Percentiles rank a stretch among this genome's conserved stretches.
Conservation (phyloP, 2,888 invertebrate species). For the Loripinus fragilis region DNA sequence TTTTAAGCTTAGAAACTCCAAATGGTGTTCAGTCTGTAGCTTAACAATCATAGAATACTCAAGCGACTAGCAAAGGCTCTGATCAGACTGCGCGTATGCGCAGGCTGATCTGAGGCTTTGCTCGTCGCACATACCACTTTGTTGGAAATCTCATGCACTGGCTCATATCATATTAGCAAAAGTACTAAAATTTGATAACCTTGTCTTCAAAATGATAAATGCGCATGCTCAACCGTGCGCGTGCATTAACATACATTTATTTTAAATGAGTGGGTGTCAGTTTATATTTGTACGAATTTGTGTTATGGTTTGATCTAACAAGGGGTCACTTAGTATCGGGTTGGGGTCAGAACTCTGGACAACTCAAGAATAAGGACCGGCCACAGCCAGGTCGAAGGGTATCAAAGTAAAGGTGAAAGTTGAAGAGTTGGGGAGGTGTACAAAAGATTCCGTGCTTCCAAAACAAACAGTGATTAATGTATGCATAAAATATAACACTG, state of each 20-base stretch:
- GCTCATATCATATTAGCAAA: conserved; percentile 4
- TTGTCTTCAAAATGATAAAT: background rate
- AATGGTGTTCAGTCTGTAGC: too few species aligned
- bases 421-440: background rate
- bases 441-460: conserved; percentile 1
- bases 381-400: background rate
- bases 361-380: background rate
- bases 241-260: background rate
- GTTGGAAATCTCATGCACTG: too few species aligned
- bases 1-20: too few species aligned
- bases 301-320: conserved; percentile 46
- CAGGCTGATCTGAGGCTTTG: too few species aligned
- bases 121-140: too few species aligned
- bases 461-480: conserved; percentile 18
- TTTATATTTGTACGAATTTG: conserved; percentile 27
- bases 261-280: conserved; percentile 26
- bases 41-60: too few species aligned
- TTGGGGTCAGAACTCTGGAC: background rate
- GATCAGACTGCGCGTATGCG: too few species aligned
- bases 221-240: conserved; percentile 15
- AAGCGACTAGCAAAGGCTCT: too few species aligned
- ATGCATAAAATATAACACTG: conserved; percentile 22
- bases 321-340: conserved; percentile 30
- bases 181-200: background rate
- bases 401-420: background rate